Evolutionary conservation across 2,888 invertebrate genomes (phyloP).

Genomic region (Agrochola macilenta): DNA sequence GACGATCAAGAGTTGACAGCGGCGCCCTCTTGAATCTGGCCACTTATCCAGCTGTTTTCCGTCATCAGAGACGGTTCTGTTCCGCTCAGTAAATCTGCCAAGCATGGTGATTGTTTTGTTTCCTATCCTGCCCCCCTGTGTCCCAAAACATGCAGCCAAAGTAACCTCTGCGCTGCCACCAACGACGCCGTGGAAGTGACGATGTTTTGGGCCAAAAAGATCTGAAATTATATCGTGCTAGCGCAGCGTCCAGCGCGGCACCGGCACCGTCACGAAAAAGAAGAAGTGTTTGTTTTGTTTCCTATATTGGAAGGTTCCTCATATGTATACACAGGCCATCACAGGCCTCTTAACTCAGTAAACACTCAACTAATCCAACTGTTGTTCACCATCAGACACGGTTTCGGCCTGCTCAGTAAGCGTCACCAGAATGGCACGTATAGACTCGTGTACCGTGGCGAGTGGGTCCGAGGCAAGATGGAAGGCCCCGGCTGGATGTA

Average conservation of each 20-base stretch:
- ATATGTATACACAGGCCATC: neutral
- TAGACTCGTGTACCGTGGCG: slow-evolving; percentile 89
- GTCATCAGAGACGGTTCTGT: too few relatives aligned
- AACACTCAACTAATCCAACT: neutral
- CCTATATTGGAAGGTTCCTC: neutral
- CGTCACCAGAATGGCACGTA: slow-evolving; percentile 83
- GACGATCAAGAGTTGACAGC: neutral
- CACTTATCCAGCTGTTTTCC: too few relatives aligned
- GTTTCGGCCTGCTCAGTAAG: slow-evolving; percentile 89
- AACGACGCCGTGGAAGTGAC: too few relatives aligned
- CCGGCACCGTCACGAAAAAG: too few relatives aligned
- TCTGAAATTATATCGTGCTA: too few relatives aligned
- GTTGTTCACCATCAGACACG: slow-evolving; percentile 81
- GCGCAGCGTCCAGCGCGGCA: too few relatives aligned
- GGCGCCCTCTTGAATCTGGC: neutral
- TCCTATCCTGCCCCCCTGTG: too few relatives aligned
- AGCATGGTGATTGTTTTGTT: too few relatives aligned
- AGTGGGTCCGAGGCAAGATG: slow-evolving; percentile 90
- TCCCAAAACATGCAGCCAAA: too few relatives aligned
- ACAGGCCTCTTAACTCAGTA: neutral
- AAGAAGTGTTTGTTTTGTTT: neutral
- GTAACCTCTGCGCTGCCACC: too few relatives aligned
- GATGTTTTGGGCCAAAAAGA: too few relatives aligned
- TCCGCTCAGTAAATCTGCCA: too few relatives aligned
- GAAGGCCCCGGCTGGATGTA: slow-evolving; percentile 91